Percentiles rank a stretch among this genome's conserved stretches.
phyloP scores from a whole-genome alignment of 1,140 invertebrate species.

The Steinernema khuongi region DNA sequence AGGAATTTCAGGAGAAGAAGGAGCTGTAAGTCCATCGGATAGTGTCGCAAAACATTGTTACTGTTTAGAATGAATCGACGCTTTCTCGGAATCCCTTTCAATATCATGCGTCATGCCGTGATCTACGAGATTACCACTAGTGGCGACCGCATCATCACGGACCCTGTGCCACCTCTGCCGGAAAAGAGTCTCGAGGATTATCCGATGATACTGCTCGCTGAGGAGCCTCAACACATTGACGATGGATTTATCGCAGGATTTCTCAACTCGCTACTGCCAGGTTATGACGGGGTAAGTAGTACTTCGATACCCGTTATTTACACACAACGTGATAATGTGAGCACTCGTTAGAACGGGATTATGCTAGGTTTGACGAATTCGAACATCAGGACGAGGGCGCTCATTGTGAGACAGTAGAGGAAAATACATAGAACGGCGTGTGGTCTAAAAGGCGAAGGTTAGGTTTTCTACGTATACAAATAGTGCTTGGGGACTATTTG shows the following conservation, averaged over 20 bases:
- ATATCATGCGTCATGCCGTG: slow-evolving; percentile 18
- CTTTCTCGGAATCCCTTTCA: slow-evolving; percentile 2
- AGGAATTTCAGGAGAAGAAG: slow-evolving; percentile 14
- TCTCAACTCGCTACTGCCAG: slow-evolving; percentile 21
- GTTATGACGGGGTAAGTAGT: slow-evolving; percentile 20
- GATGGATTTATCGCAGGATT: slow-evolving; percentile 11
- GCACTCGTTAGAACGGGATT: slow-evolving; percentile 4
- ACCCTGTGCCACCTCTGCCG: slow-evolving; percentile 23
- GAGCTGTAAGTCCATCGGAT: slow-evolving; percentile 19
- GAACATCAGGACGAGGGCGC: not conserved
- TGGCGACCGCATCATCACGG: not conserved
- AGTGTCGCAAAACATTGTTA: not conserved
- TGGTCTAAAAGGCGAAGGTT: not conserved
- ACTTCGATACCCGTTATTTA: not conserved
- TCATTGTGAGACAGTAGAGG: slow-evolving; percentile 7
- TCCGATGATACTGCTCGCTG: not conserved
- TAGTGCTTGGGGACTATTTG: not conserved
- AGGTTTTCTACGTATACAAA: not conserved
- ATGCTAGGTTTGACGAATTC: slow-evolving; percentile 2
- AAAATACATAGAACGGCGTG: not conserved
- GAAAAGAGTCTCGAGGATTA: not conserved
- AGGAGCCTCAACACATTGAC: not conserved
- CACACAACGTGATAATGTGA: not conserved
- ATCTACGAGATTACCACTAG: slow-evolving; percentile 8
- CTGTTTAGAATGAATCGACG: not conserved